phyloP scores from a whole-genome alignment of 2,797 vertebrate species.

The Chaunax sp. region DNA sequence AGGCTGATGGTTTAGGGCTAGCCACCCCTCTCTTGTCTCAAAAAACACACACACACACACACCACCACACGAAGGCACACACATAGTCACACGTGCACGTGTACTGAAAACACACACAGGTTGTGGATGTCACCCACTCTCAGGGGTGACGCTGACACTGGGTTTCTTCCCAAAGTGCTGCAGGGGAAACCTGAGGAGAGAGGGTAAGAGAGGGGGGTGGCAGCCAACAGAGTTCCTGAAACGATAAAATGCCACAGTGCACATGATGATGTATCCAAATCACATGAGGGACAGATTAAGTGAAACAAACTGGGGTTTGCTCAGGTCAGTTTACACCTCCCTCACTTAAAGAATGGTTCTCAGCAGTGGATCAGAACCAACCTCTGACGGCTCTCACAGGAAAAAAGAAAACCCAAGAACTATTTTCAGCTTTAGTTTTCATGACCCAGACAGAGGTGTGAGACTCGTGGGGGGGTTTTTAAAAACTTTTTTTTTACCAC shows the following conservation, averaged over 20 bases:
- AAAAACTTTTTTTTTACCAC: not conserved
- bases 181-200: conserved; percentile 75
- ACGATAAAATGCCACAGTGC: too few relatives aligned
- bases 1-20: conserved; percentile 79
- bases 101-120: conserved; percentile 27
- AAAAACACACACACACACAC: not conserved
- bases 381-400: not conserved
- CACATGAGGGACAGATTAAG: too few relatives aligned
- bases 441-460: not conserved
- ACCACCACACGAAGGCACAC: not conserved
- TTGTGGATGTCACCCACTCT: conserved; percentile 77
- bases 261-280: too few relatives aligned
- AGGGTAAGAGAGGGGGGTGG: not conserved
- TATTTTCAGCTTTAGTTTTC: not conserved
- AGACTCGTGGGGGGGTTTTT: too few relatives aligned
- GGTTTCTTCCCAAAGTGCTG: conserved; percentile 78
- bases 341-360: too few relatives aligned
- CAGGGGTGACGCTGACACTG: conserved; percentile 60
- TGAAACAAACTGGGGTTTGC: too few relatives aligned
- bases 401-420: not conserved
- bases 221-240: too few relatives aligned
- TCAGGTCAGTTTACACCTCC: too few relatives aligned
- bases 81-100: conserved; percentile 7
- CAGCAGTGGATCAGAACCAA: not conserved
- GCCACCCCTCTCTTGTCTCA: conserved; percentile 57